phyloP scores from a whole-genome alignment of 2,888 invertebrate genomes.

The Ommatoiulus sabulosus region DNA sequence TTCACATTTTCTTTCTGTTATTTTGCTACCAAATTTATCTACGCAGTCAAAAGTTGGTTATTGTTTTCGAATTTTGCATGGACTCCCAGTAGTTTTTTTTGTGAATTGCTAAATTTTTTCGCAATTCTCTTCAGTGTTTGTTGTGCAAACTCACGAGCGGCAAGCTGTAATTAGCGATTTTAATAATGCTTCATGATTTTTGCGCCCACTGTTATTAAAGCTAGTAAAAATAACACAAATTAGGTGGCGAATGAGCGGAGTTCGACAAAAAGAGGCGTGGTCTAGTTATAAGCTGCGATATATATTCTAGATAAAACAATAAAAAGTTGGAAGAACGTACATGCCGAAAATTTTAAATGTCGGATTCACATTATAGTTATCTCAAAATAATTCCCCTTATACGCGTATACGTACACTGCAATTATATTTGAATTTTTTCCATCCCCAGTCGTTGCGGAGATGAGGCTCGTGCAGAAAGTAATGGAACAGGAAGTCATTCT shows the following conservation, averaged over 20 bases:
- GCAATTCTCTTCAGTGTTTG: background rate
- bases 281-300: background rate
- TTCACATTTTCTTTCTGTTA: too few species aligned
- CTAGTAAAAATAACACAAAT: slow-evolving; percentile 42
- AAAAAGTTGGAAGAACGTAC: slow-evolving; percentile 3
- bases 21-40: background rate
- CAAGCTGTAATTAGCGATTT: slow-evolving; percentile 49
- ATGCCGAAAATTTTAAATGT: slow-evolving; percentile 21
- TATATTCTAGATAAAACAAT: slow-evolving; percentile 24
- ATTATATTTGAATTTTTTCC: background rate
- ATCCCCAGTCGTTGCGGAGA: background rate
- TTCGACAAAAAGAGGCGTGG: slow-evolving; percentile 36
- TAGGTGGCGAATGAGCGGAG: background rate
- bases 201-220: slow-evolving; percentile 47
- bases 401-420: background rate
- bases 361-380: slow-evolving; percentile 30
- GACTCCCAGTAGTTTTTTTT: background rate
- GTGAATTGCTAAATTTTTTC: background rate
- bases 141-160: background rate
- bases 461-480: background rate
- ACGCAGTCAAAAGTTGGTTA: background rate
- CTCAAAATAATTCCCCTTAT: slow-evolving; percentile 24
- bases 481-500: background rate
- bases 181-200: slow-evolving; percentile 22
- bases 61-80: background rate